Evolutionary conservation across 2,113 vertebrate species (phyloP), one percentile per base, ranked within the genome.

Genomic region (Centrocercus urophasianus): DNA sequence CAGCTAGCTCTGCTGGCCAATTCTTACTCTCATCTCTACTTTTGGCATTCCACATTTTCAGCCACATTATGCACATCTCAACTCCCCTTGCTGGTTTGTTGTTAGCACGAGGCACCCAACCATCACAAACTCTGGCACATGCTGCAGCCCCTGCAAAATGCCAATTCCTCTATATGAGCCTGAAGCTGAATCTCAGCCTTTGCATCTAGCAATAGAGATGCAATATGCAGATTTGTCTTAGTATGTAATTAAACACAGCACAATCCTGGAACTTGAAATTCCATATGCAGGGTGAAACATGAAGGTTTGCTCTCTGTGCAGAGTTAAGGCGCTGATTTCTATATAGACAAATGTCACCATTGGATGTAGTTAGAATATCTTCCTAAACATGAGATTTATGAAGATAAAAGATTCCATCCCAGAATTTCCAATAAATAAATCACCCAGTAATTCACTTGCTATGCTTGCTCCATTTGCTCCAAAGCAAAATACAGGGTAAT

Each of bases 61-160:
- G 17, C 56, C 73, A 45, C 63, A 65, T 87, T 54, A 60, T 8
- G 47, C 3, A 4, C 1, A 6, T 78, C 50, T 81, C 52, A 18
- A 52, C 76, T 74, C 38, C 50, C 45, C 70, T 83, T 2, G 25
- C 69, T 83, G 52, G 40, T 66, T 60, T 78, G 34, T 8, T 92
- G 69, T 34, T 7, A 67, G 80, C 2, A 3, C 0, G 0, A 67
- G 34, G 88, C 65, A 86, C 38, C 47, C 76, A 4, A 71, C 92
- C 88, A 90, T 86, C 93, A 90, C 83, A 92, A 92, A 96, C 90
- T 10, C 90, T 95, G 96, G 90, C 92, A 88, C 17, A 27, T 0
- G 4, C 56, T 3, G 38, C 61, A 14, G 18, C 27, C 76, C 60
- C 86, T 86, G 76, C 80, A 81, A 81, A 92, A 92, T 79, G 88